Evolutionary conservation across 2,888 invertebrate species (phyloP), one percentile per base, ranked within the genome.

Genomic region (Tubiluchus corallicola): DNA sequence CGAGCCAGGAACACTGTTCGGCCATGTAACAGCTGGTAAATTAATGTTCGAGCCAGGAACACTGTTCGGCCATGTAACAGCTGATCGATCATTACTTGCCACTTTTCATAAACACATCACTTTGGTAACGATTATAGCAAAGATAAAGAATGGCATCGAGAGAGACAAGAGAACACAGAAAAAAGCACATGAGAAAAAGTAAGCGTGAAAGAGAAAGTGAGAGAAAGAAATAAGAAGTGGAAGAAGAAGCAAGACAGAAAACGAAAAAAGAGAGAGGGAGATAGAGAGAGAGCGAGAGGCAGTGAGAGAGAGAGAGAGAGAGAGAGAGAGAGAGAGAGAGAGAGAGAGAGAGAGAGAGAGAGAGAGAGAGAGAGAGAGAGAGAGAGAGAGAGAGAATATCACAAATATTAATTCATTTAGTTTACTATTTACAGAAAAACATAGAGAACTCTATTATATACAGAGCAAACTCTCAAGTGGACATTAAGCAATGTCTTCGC

Each of bases 321-420:
- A n/a, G n/a, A 9, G n/a, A 9, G 29, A 29, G 29, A 29, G 29
- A 29, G 9, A 29, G 29, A 29, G 9, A 29, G 29, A 29, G 9
- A 29, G n/a, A n/a, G n/a, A n/a, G n/a, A n/a, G 29, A 29, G 29
- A 29, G 29, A 29, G 29, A 29, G 29, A 29, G 29, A 29, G 29
- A 29, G 29, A 29, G 29, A 9, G 29, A 29, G 29, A 29, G 9
- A 29, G 29, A 29, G 29, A n/a, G 29, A 29, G 29, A 9, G 29
- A 29, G 9, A 29, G 9, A n/a, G 9, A 29, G n/a, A 29, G 29
- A 29, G n/a, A n/a, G 29, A n/a, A 29, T n/a, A 29, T 9, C 29
- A 29, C 9, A 29, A 9, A 29, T n/a, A n/a, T n/a, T n/a, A n/a
- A n/a, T n/a, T n/a, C n/a, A n/a, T n/a, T n/a, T n/a, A n/a, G n/a